Percentiles rank a stretch among this genome's conserved stretches.
Evolutionary conservation across 2,797 vertebrate genomes (phyloP).

Genomic region (Potorous gilbertii): DNA sequence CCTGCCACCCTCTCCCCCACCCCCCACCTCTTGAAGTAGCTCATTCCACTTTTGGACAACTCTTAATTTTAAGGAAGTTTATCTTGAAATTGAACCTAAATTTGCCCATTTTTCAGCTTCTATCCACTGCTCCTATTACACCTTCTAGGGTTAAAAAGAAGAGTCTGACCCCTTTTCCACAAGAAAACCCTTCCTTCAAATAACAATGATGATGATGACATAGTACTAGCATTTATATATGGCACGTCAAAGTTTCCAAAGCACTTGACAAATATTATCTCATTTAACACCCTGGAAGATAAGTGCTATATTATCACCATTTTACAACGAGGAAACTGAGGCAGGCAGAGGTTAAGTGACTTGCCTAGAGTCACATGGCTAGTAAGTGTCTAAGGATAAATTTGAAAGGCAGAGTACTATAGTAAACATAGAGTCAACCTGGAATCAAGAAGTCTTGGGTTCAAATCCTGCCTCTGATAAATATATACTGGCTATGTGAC

Average conservation of each 20-base stretch:
- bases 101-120: background rate
- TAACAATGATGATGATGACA: background rate
- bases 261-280: background rate
- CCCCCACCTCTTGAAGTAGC: background rate
- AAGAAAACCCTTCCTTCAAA: background rate
- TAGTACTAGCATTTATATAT: background rate
- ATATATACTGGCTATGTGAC: background rate
- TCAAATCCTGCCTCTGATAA: too few species aligned
- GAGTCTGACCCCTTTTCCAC: background rate
- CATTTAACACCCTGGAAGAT: background rate
- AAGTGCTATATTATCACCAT: background rate
- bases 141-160: background rate
- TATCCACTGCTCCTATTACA: background rate
- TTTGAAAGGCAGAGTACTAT: background rate
- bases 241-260: background rate
- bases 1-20: too few species aligned
- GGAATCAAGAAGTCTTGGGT: too few species aligned
- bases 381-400: background rate
- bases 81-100: background rate
- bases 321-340: background rate
- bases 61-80: background rate
- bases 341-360: background rate
- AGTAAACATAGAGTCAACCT: too few species aligned
- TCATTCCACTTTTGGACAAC: background rate
- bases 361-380: background rate